Conservation (phyloP, 2,113 vertebrate genomes). For the Brachirus orientalis region DNA sequence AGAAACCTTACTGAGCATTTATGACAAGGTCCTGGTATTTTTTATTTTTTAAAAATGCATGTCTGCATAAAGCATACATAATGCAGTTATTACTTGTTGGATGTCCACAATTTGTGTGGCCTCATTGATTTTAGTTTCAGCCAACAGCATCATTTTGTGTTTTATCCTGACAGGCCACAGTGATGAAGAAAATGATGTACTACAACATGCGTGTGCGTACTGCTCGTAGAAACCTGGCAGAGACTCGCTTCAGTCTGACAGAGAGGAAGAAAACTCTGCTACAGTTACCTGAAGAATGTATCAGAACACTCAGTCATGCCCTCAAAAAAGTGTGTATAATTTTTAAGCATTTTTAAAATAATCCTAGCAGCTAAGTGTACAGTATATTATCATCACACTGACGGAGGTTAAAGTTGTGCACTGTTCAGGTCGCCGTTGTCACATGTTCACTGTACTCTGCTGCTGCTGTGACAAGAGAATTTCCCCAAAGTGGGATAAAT, state of each 20-base stretch:
- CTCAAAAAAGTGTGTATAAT: constrained; percentile 84
- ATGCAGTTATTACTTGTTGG: no score
- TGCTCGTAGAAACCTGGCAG: constrained; percentile 79
- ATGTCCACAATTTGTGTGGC: no score
- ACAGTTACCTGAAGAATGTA: constrained; percentile 82
- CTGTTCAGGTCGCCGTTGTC: no score
- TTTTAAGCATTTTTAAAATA: background rate
- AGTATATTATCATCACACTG: background rate
- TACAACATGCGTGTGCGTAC: constrained; percentile 89
- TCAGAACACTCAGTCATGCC: constrained; percentile 79
- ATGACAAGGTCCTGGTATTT: no score
- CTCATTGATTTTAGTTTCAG: no score
- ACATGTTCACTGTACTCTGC: no score
- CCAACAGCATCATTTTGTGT: background rate
- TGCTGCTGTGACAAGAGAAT: no score
- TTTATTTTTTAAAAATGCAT: no score
- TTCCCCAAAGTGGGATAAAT: no score
- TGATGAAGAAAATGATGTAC: constrained; percentile 92
- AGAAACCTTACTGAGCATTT: no score
- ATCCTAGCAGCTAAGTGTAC: background rate
- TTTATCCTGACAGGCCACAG: constrained; percentile 81
- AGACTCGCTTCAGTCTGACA: constrained; percentile 76
- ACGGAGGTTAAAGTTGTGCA: no score
- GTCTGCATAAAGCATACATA: no score
- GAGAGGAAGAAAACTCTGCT: constrained; percentile 80